These are phyloP conservation scores for Caenorhabditis zanzibari DNA, from an alignment of 2,888 invertebrate species.

Conservation along the genomic window DNA sequence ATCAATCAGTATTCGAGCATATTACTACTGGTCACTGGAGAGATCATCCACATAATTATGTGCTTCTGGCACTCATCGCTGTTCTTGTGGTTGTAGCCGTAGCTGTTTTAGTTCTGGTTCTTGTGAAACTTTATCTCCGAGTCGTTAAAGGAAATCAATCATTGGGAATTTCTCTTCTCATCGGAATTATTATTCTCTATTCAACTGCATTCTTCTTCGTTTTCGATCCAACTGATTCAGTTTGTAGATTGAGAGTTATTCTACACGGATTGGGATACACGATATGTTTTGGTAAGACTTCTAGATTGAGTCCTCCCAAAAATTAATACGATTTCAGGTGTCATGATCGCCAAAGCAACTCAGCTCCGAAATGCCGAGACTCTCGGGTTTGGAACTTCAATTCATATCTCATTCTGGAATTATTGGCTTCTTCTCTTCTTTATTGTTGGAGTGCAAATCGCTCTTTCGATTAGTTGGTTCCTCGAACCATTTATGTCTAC, in stretches of 20 bases:
- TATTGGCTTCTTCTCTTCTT: slow-evolving; percentile 83
- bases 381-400: slow-evolving; percentile 75
- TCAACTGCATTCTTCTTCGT: slow-evolving; percentile 81
- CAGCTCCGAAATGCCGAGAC: slow-evolving; percentile 82
- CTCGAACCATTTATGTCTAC: slow-evolving; percentile 78
- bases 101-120: slow-evolving; percentile 74
- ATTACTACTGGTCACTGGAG: slow-evolving; percentile 77
- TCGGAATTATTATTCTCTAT: slow-evolving; percentile 80
- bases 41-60: slow-evolving; percentile 75
- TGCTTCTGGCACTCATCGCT: slow-evolving; percentile 76
- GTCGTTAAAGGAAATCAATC: slow-evolving; percentile 82
- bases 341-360: slow-evolving; percentile 82
- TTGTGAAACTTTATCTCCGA: slow-evolving; percentile 78
- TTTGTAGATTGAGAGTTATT: slow-evolving; percentile 76
- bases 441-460: slow-evolving; percentile 82
- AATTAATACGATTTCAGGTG: slow-evolving; percentile 60
- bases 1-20: slow-evolving; percentile 75
- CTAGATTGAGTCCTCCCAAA: not conserved
- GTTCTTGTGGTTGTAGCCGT: slow-evolving; percentile 73
- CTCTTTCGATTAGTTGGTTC: slow-evolving; percentile 77
- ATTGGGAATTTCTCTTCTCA: slow-evolving; percentile 81
- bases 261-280: slow-evolving; percentile 79
- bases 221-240: slow-evolving; percentile 78
- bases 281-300: slow-evolving; percentile 78
- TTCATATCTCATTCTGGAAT: slow-evolving; percentile 82